Conservation (phyloP, 2,113 vertebrate species). For the Tonatia bakeri region DNA sequence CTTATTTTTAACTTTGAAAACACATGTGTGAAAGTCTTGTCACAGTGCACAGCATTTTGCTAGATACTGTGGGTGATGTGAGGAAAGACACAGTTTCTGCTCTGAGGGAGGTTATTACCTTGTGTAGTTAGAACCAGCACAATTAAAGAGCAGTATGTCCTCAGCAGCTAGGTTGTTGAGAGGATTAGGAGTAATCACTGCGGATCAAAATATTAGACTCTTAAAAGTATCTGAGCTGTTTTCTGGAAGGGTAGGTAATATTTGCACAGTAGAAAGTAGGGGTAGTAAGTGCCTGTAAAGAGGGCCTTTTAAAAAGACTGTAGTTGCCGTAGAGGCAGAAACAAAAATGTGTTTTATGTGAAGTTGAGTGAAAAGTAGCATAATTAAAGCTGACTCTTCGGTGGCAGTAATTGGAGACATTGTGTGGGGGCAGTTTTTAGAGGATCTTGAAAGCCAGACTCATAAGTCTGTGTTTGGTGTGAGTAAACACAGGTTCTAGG, state of each 20-base stretch:
- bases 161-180: not conserved
- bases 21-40: not conserved
- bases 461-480: not conserved
- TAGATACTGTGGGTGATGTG: not conserved
- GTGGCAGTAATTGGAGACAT: not conserved
- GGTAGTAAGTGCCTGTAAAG: not conserved
- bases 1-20: conserved; percentile 7
- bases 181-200: not conserved
- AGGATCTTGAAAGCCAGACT: not conserved
- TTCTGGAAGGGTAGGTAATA: not conserved
- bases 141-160: not conserved
- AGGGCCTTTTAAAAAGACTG: not conserved
- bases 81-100: not conserved
- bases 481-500: not conserved
- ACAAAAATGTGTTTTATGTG: not conserved
- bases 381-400: not conserved
- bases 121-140: not conserved
- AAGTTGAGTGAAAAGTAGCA: not conserved
- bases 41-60: not conserved
- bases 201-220: not conserved
- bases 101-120: not conserved
- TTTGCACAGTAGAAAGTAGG: not conserved
- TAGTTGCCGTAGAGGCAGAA: not conserved
- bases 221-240: not conserved
- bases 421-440: not conserved